Base-by-base conservation (phyloP, 2,113 vertebrate species). In the Acanthisitta chloris region DNA sequence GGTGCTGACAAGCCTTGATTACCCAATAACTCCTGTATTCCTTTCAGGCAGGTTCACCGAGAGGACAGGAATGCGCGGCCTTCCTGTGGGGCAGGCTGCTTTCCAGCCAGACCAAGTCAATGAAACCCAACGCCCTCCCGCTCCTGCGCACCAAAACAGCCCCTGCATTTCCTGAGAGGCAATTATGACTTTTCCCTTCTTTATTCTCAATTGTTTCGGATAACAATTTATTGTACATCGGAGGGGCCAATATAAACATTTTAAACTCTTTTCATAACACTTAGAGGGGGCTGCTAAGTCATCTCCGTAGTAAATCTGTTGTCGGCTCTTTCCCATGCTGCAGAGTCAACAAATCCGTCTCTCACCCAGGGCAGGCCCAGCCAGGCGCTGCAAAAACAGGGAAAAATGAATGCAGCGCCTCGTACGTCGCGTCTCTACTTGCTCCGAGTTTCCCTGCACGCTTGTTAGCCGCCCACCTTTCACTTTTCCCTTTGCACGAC, bases 1-100 rank as follows among this genome's bases (percentile, higher is more conserved):
- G 99, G 98, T 98, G 99, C 98, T 99, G 99, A 99, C 98, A 99
- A 98, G 97, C 97, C 98, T 98, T 99, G 99, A 99, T 99, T 99
- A 98, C 98, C 98, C 98, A 98, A 98, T 99, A 98, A 98, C 98
- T 99, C 98, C 98, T 98, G 98, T 97, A 97, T 99, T 98, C 98
- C 98, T 98, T 98, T 98, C 98, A 98, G 98, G 98, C 98, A 98
- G 98, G 99, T 99, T 99, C 98, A 98, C 97, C 45, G 97, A 98
- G 97, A 99, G 99, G 99, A 99, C 98, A 99, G 98, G 98, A 98
- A 98, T 97, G 97, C 97, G 84, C 94, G 97, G 97, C 97, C 98
- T 98, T 99, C 98, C 98, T 98, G 98, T 98, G 98, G 98, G 98
- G 98, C 98, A 97, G 97, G 96, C 79, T 96, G 98, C 98, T 97